These are phyloP conservation scores for Liparis tanakae DNA, from an alignment of 2,797 vertebrate genomes.

Conservation along the genomic window DNA sequence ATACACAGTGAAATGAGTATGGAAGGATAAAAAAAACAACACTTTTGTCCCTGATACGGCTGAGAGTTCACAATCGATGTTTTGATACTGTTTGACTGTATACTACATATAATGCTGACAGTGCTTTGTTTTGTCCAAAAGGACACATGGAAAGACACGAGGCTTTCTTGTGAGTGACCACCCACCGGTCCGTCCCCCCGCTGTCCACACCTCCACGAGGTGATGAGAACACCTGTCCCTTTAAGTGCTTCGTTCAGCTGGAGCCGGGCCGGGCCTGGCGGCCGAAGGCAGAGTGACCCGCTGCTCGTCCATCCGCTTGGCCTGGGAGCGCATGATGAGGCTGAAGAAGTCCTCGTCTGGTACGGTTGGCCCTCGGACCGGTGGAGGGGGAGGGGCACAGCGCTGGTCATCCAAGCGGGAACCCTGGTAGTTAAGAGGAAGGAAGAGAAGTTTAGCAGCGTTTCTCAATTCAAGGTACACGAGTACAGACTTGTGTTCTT, in stretches of 20 bases:
- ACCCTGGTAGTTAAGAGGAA: slow-evolving; percentile 78
- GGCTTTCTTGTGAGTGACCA: slow-evolving; percentile 29
- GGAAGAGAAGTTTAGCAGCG: not conserved
- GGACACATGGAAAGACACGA: slow-evolving; percentile 23
- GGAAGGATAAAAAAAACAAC: slow-evolving; percentile 28
- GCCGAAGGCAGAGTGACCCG: slow-evolving; percentile 89
- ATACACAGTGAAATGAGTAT: slow-evolving; percentile 60
- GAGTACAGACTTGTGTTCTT: no score
- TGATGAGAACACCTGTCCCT: slow-evolving; percentile 6
- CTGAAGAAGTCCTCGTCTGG: slow-evolving; percentile 99
- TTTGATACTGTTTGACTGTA: slow-evolving; percentile 3
- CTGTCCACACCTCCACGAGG: slow-evolving; percentile 30
- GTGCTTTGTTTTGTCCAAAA: slow-evolving; percentile 63
- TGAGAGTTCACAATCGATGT: slow-evolving; percentile 39
- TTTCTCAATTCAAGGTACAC: no score
- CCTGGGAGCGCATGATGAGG: slow-evolving; percentile 96
- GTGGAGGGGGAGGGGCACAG: slow-evolving; percentile 89
- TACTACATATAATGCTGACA: slow-evolving; percentile 52
- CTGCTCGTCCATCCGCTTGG: slow-evolving; percentile 97
- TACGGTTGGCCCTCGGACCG: slow-evolving; percentile 89
- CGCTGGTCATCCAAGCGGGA: slow-evolving; percentile 97
- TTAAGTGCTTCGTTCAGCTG: slow-evolving; percentile 51
- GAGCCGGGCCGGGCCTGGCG: slow-evolving; percentile 62
- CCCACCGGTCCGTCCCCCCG: not conserved
- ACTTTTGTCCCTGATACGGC: slow-evolving; percentile 58